Evolutionary conservation across 2,797 vertebrate species (phyloP), one percentile per base, ranked within the genome.

Genomic region (Glossophaga mutica): DNA sequence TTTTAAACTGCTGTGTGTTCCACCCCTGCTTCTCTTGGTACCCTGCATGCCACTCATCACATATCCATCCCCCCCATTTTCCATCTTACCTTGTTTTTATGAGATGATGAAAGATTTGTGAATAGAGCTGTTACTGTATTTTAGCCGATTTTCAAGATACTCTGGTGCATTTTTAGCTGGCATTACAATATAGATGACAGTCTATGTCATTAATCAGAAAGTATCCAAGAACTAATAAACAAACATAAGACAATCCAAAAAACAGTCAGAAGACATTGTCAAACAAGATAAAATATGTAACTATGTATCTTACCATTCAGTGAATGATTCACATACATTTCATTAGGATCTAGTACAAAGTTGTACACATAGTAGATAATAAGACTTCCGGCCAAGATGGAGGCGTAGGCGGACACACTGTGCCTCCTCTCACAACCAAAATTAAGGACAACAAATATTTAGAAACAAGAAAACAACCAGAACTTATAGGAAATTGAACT

Each of bases 21-120:
- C 26, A 14, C 92, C 67, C 67, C 22, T 57, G 1, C 24, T 91
- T 91, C 26, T 48, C n/a, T 57, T 68, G 79, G 87, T 26, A 44
- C 11, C 70, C 74, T 73, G 21, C 8, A 26, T 52, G 3, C 79
- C 82, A 52, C 74, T 96, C 22, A 55, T 94, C 42, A 93, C 21
- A 21, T 74, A 26, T 57, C 79, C 44, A 42, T 29, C 59, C 46
- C 48, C 9, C 55, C n/a, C 19, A n/a, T 85, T 94, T 93, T 95
- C 90, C 68, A 42, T 91, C 79, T 94, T 94, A 82, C 11, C 26
- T 65, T 96, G 93, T 96, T 87, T 95, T 94, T 79, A 42, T 94
- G 73, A 94, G 90, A 94, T 78, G 90, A 96, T 93, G 39, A 86
- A 82, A 96, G 73, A 73, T 87, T 96, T 96, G 44, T 5, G 44